phyloP scores from a whole-genome alignment of 2,888 invertebrate genomes.

The Morpho deidamia region DNA sequence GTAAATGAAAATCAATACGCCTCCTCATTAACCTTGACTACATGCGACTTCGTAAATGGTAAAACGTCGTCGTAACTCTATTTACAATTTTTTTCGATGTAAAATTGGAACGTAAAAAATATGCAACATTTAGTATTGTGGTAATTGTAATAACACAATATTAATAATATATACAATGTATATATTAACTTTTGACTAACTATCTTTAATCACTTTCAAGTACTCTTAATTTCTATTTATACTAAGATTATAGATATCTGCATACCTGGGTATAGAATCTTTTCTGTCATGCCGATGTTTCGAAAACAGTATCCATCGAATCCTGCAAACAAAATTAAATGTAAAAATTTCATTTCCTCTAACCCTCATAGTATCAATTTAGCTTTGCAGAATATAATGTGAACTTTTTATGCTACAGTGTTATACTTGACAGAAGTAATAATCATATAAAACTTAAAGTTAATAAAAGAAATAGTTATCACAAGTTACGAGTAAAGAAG shows the following conservation, averaged over 20 bases:
- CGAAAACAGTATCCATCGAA: conserved; percentile 78
- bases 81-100: not conserved
- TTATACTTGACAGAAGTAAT: too few relatives aligned
- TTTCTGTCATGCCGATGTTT: conserved; percentile 87
- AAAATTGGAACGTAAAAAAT: not conserved
- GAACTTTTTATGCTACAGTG: too few relatives aligned
- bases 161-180: too few relatives aligned
- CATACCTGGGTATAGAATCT: conserved; percentile 88
- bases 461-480: too few relatives aligned
- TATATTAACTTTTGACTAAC: too few relatives aligned
- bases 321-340: conserved; percentile 56
- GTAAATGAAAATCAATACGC: conserved; percentile 11
- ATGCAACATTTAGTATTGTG: too few relatives aligned
- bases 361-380: not conserved
- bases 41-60: not conserved
- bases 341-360: not conserved
- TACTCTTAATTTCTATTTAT: not conserved
- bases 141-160: too few relatives aligned
- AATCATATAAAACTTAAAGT: too few relatives aligned
- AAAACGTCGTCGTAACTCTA: not conserved
- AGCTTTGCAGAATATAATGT: not conserved
- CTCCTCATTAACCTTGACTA: conserved; percentile 8
- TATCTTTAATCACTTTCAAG: too few relatives aligned
- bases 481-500: too few relatives aligned
- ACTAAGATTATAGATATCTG: conserved; percentile 31